These are phyloP conservation scores for Rhea pennata DNA, from an alignment of 2,113 vertebrate species.

Conservation along the genomic window DNA sequence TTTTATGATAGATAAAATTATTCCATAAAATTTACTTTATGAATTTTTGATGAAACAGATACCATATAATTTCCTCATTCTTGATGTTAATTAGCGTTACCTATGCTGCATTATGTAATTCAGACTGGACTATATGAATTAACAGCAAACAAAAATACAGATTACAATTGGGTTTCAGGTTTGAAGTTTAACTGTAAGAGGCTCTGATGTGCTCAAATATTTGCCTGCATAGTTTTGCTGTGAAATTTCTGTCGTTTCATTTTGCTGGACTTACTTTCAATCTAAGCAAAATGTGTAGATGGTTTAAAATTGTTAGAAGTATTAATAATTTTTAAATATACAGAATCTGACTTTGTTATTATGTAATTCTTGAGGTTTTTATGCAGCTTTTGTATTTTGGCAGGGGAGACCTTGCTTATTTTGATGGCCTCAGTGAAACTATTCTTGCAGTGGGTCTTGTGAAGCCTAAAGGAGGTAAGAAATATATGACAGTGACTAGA, in stretches of 20 bases:
- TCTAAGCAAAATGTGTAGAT: neutral
- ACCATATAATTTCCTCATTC: fast-evolving
- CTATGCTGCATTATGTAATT: neutral
- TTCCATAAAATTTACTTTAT: neutral
- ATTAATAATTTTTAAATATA: neutral
- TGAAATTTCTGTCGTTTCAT: neutral
- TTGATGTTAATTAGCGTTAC: neutral
- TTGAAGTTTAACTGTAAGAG: neutral
- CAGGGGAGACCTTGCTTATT: conserved; percentile 95
- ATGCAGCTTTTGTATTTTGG: neutral
- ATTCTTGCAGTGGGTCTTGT: conserved; percentile 97
- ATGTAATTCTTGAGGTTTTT: neutral
- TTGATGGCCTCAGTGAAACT: conserved; percentile 97
- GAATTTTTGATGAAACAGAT: neutral
- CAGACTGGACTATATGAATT: neutral
- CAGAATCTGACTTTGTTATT: neutral
- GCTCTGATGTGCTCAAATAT: neutral
- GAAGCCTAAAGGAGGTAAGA: conserved; percentile 91
- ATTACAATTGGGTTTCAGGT: neutral
- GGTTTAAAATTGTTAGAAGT: neutral
- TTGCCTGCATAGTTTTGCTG: neutral
- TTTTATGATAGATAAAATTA: neutral
- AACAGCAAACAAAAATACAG: neutral
- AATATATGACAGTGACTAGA: neutral
- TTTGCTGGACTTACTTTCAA: neutral